These are phyloP conservation scores for Ornithoptera alexandrae DNA, from an alignment of 2,888 invertebrate genomes.

Conservation along the genomic window DNA sequence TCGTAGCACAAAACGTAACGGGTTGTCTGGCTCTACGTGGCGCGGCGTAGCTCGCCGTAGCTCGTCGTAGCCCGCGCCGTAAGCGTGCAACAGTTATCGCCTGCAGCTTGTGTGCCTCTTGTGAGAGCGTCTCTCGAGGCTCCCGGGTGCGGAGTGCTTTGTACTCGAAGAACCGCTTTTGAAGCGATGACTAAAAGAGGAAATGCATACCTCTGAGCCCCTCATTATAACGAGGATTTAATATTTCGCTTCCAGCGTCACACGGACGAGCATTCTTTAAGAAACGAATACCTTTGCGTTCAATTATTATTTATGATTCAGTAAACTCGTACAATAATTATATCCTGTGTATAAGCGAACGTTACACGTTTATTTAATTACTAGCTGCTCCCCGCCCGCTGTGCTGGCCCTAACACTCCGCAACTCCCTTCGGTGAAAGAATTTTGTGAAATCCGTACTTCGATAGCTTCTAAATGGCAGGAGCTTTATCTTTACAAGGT, in stretches of 20 bases:
- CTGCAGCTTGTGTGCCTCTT: conserved; percentile 5
- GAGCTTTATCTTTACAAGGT: no score
- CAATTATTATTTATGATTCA: no score
- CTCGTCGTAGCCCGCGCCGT: background rate
- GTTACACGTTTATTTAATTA: no score
- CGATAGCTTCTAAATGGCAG: no score
- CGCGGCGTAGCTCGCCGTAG: background rate
- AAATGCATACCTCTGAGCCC: conserved; percentile 26
- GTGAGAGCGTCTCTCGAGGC: conserved; percentile 12
- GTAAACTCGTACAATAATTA: no score
- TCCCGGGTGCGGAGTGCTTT: conserved; percentile 20
- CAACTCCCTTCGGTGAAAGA: no score
- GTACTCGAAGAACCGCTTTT: conserved; percentile 18
- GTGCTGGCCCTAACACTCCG: no score
- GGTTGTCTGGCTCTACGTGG: background rate
- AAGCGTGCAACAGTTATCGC: conserved; percentile 21
- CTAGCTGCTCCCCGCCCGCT: no score
- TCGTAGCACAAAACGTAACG: background rate
- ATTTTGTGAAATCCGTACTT: no score
- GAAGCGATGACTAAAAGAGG: conserved; percentile 21
- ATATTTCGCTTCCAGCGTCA: conserved; percentile 24
- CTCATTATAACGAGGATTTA: conserved; percentile 27
- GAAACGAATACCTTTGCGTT: conserved; percentile 12
- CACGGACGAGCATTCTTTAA: conserved; percentile 6
- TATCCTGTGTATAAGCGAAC: no score